These are phyloP conservation scores for Drosophila neoperkinsi DNA, from an alignment of 2,888 invertebrate species.

Conservation along the genomic window DNA sequence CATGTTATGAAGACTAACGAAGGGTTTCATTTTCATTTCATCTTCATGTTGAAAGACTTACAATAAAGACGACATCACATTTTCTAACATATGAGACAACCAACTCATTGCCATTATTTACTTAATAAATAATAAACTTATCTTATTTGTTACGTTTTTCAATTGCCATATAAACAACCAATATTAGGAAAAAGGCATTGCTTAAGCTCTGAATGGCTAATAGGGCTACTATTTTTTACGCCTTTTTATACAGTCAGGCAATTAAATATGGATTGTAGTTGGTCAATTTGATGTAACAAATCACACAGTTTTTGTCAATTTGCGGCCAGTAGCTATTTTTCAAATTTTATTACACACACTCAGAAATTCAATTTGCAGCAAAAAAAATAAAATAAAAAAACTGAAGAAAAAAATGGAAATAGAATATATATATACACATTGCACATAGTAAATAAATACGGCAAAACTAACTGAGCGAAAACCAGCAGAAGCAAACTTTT, in stretches of 20 bases:
- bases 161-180: not conserved
- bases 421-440: constrained; percentile 17
- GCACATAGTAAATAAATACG: constrained; percentile 33
- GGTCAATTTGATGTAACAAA: constrained; percentile 27
- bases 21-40: not conserved
- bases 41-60: not conserved
- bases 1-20: not conserved
- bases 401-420: not conserved
- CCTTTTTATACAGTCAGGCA: not conserved
- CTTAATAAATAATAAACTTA: not conserved
- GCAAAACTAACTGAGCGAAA: constrained; percentile 54
- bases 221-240: not conserved
- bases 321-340: constrained; percentile 26
- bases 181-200: not conserved
- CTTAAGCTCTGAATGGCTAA: not conserved
- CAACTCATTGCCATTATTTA: not conserved
- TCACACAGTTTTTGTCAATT: constrained; percentile 39
- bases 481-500: constrained; percentile 49
- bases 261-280: constrained; percentile 46
- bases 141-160: not conserved
- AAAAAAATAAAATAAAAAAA: constrained; percentile 8
- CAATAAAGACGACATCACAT: not conserved
- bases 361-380: constrained; percentile 42
- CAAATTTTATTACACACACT: constrained; percentile 42
- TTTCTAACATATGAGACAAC: not conserved